A percentile compares a stretch with the other conserved stretches of the same genome.
These are phyloP conservation scores for Drymonia ruficornis DNA, from an alignment of 2,888 invertebrate species.

Conservation along the genomic window DNA sequence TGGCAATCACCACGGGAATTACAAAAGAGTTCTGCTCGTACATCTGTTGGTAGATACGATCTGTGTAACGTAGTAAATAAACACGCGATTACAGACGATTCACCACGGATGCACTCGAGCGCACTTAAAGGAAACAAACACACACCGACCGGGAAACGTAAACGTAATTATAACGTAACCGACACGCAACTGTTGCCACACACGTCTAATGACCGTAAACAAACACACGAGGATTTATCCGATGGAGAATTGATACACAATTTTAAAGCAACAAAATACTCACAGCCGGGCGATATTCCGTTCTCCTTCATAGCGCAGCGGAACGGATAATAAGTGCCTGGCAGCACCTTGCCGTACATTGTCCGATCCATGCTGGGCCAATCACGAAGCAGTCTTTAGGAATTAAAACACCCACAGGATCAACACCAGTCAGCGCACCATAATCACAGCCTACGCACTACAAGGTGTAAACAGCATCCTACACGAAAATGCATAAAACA, in stretches of 20 bases:
- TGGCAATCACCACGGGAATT: constrained; percentile 54
- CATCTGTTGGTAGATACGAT: constrained; percentile 24
- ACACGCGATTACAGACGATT: constrained; percentile 39
- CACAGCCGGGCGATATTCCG: constrained; percentile 94
- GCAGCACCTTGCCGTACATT: constrained; percentile 95
- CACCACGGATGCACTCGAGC: constrained; percentile 53
- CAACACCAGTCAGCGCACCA: constrained; percentile 73
- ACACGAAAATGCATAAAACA: constrained; percentile 60
- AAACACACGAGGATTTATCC: constrained; percentile 18
- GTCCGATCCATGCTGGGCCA: constrained; percentile 91
- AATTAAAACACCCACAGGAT: constrained; percentile 76
- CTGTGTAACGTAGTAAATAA: constrained; percentile 45
- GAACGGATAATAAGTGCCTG: constrained; percentile 93
- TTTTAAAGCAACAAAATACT: constrained; percentile 77
- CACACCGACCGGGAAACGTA: constrained; percentile 46
- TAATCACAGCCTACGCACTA: constrained; percentile 77
- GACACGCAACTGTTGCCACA: constrained; percentile 24
- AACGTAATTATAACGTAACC: constrained; percentile 29
- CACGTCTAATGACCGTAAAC: constrained; percentile 24
- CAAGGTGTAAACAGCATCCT: constrained; percentile 55
- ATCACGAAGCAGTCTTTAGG: constrained; percentile 69
- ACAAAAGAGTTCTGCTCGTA: constrained; percentile 46
- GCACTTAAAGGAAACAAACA: constrained; percentile 64
- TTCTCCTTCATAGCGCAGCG: constrained; percentile 92
- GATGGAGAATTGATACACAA: constrained; percentile 17